phyloP scores from a whole-genome alignment of 2,888 invertebrate genomes.

The Andrena flavipes region DNA sequence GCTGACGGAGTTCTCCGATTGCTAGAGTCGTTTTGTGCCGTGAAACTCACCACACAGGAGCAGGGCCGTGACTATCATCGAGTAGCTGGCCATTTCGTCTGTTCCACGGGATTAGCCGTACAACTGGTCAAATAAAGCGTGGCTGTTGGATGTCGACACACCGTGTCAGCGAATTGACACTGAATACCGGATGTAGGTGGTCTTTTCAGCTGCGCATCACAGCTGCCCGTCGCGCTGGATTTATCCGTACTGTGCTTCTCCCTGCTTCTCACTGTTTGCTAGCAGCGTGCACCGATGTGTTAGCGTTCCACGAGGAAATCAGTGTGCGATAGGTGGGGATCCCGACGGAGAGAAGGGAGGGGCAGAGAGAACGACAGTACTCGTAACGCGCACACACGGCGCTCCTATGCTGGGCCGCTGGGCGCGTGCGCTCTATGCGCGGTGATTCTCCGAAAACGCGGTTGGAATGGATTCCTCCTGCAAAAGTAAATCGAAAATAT shows the following conservation, averaged over 20 bases:
- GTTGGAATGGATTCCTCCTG: too few relatives aligned
- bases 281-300: constrained; percentile 6
- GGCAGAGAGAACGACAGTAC: neutral
- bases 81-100: constrained; percentile 32
- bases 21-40: neutral
- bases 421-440: constrained; percentile 52
- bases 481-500: too few relatives aligned
- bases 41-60: constrained; percentile 56
- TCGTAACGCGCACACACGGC: neutral
- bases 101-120: neutral
- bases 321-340: constrained; percentile 9
- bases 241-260: neutral
- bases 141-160: neutral
- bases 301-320: neutral
- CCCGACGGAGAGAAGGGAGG: neutral
- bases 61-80: constrained; percentile 13
- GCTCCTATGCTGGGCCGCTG: constrained; percentile 36
- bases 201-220: constrained; percentile 30
- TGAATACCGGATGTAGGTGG: neutral
- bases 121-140: neutral
- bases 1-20: neutral
- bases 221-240: neutral
- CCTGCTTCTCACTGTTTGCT: neutral
- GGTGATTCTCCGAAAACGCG: too few relatives aligned
- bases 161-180: neutral